phyloP scores from a whole-genome alignment of 2,888 invertebrate species.

The Julus scandinavius region DNA sequence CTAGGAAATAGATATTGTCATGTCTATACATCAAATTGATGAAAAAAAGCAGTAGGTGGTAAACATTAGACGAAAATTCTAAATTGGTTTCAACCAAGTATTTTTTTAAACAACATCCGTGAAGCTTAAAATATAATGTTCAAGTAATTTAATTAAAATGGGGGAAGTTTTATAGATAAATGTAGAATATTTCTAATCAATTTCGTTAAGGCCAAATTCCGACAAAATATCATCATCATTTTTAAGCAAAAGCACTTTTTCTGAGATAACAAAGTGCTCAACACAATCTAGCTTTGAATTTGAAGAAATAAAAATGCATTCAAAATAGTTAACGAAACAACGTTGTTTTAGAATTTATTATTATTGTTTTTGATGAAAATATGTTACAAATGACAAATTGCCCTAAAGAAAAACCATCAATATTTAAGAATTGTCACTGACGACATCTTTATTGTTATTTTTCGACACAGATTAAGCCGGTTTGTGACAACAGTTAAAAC shows the following conservation, averaged over 20 bases:
- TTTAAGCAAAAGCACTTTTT: too few species aligned
- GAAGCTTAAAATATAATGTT: background rate
- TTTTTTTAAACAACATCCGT: background rate
- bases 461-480: background rate
- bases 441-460: background rate
- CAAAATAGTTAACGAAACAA: too few species aligned
- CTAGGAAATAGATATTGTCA: background rate
- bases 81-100: background rate
- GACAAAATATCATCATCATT: too few species aligned
- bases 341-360: too few species aligned
- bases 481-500: background rate
- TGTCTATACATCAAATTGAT: background rate
- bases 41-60: conserved; percentile 23
- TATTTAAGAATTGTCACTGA: too few species aligned
- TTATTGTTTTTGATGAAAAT: too few species aligned
- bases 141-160: background rate
- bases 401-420: too few species aligned
- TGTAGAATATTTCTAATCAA: background rate
- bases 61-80: background rate
- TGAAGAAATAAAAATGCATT: too few species aligned
- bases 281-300: too few species aligned
- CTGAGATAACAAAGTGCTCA: too few species aligned
- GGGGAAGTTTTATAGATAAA: background rate
- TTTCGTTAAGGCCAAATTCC: background rate
- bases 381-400: too few species aligned